These are phyloP conservation scores for Aleiodes sp. DNA, from an alignment of 1,140 invertebrate species.

Conservation along the genomic window DNA sequence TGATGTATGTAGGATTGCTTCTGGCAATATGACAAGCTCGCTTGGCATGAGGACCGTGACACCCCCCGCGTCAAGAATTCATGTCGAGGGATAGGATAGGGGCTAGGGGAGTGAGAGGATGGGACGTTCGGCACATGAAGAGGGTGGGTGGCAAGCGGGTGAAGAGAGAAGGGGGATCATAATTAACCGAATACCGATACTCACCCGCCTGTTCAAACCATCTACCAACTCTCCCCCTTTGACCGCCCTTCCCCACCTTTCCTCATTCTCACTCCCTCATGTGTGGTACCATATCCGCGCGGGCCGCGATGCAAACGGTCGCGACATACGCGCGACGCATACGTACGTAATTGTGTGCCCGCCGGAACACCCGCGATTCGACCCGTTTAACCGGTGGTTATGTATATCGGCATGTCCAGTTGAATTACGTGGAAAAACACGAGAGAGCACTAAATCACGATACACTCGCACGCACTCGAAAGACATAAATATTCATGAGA, in stretches of 20 bases:
- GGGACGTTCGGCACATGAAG: not conserved
- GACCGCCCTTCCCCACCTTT: constrained; percentile 8
- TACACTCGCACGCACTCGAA: not conserved
- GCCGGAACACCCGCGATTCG: constrained; percentile 24
- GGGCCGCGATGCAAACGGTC: constrained; percentile 9
- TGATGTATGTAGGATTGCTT: constrained; percentile 55
- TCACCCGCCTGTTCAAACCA: constrained; percentile 54
- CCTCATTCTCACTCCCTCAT: constrained; percentile 15
- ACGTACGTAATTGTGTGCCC: constrained; percentile 35
- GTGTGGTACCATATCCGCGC: constrained; percentile 7
- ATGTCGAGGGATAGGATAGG: constrained; percentile 48
- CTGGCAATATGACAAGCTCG: constrained; percentile 64
- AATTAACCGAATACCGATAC: constrained; percentile 67
- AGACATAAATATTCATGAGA: constrained; percentile 17
- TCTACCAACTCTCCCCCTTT: constrained; percentile 24
- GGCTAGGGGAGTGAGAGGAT: not conserved
- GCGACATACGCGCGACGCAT: constrained; percentile 52
- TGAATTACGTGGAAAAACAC: constrained; percentile 19
- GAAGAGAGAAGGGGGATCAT: constrained; percentile 59
- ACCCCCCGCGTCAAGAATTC: constrained; percentile 66
- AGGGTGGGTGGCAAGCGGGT: not conserved
- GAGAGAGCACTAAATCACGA: not conserved
- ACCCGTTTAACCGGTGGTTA: constrained; percentile 29
- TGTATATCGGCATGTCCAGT: constrained; percentile 26
- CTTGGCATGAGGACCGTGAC: constrained; percentile 59